These are phyloP conservation scores for Hoplias malabaricus DNA, from an alignment of 2,113 vertebrate species.

Conservation along the genomic window DNA sequence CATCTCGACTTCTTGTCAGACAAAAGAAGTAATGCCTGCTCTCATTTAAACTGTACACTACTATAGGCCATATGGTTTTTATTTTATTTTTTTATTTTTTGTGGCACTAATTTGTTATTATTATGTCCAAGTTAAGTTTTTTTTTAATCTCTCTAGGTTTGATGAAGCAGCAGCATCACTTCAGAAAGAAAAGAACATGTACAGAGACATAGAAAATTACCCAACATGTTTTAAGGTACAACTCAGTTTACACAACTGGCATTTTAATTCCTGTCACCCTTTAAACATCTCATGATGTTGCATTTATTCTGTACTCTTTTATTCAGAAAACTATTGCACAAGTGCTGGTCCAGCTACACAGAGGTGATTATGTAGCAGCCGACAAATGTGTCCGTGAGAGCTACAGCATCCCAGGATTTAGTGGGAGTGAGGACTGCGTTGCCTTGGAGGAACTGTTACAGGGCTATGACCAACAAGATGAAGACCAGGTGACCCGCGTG, in stretches of 20 bases:
- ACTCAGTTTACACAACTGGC: background rate
- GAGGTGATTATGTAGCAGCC: slow-evolving; percentile 85
- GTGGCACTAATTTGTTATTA: too few relatives aligned
- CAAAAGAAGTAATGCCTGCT: slow-evolving; percentile 73
- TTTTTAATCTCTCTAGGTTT: slow-evolving; percentile 65
- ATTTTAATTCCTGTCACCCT: background rate
- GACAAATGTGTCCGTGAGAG: slow-evolving; percentile 86
- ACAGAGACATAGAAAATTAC: slow-evolving; percentile 88
- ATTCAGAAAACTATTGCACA: slow-evolving; percentile 88
- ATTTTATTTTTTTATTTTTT: too few relatives aligned
- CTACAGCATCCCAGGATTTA: slow-evolving; percentile 89
- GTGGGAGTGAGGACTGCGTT: slow-evolving; percentile 83
- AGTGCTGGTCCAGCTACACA: slow-evolving; percentile 85
- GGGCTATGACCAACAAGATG: slow-evolving; percentile 85
- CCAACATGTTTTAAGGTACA: slow-evolving; percentile 86
- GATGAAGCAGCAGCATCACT: slow-evolving; percentile 84
- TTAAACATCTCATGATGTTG: background rate
- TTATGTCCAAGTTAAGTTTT: background rate
- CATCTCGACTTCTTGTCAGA: slow-evolving; percentile 82
- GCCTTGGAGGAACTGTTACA: slow-evolving; percentile 82
- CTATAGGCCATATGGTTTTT: background rate
- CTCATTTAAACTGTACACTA: background rate
- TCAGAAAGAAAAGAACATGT: slow-evolving; percentile 88
- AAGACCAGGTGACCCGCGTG: slow-evolving; percentile 82
- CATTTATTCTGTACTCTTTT: slow-evolving; percentile 17